Evolutionary conservation across 2,888 invertebrate species (phyloP), one percentile per base, ranked within the genome.

Genomic region (Orthosia gothica): DNA sequence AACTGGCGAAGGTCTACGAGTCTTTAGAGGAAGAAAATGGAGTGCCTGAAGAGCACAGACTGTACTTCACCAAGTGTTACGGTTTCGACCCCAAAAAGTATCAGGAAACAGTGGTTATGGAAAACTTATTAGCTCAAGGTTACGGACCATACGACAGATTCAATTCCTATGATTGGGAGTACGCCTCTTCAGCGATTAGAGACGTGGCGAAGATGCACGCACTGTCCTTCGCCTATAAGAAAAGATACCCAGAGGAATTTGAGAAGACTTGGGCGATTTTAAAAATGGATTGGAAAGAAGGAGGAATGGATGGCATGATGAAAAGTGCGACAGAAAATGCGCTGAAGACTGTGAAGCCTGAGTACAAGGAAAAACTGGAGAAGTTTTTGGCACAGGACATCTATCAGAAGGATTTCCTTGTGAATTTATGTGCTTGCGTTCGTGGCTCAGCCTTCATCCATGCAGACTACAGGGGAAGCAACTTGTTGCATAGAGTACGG

Each of bases 191-290:
- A 0, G 84, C 90, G 0, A 61, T 91, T 0, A 82, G 76, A 20
- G 88, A 88, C 5, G 71, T 93, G 45, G 94, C 92, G 0, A 91
- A 91, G 73, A 84, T 92, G 18, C 94, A 94, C 71, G 92, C 93
- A 0, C 81, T 93, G 3, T 92, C 93, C 0, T 88, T 93, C 26
- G 93, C 92, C 0, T 88, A 89, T 68, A 82, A 80, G n/a, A 85
- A 88, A 49, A 88, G 90, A 54, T 23, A 89, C 12, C 65, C 73
- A n/a, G 55, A 62, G 26, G 59, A 73, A 9, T 71, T 57, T 65
- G 18, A 70, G 11, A 32, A 74, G 11, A 15, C 75, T 0, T 18
- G 67, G 3, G 26, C 20, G 5, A 20, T 68, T 0, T 0, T 74
- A 9, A 67, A 65, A 52, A 47, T 58, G 16, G 12, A 40, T 0